These are phyloP conservation scores for Anableps anableps DNA, from an alignment of 2,797 vertebrate genomes.

Conservation along the genomic window DNA sequence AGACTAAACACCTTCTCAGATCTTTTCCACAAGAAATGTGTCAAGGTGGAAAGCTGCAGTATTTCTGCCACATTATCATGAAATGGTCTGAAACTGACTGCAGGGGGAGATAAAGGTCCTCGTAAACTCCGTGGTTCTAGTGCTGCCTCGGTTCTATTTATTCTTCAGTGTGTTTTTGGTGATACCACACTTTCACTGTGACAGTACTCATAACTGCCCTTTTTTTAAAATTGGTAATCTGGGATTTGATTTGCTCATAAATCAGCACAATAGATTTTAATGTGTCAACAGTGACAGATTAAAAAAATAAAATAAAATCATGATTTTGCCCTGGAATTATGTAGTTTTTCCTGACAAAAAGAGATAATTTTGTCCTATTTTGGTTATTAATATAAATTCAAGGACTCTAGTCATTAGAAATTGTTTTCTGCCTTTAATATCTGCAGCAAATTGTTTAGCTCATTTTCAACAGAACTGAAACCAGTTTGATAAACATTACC, in stretches of 20 bases:
- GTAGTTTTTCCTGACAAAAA: background rate
- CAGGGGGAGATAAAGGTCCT: conserved; percentile 61
- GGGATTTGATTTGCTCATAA: background rate
- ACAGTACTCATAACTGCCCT: background rate
- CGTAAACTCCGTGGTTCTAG: background rate
- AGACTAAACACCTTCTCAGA: background rate
- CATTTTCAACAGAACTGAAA: background rate
- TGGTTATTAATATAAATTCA: background rate
- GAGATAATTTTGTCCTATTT: background rate
- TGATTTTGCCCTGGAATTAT: background rate
- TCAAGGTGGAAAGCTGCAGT: background rate
- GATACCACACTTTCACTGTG: background rate
- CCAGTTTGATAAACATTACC: background rate
- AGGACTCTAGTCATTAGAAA: background rate
- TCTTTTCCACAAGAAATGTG: background rate
- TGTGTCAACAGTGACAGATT: background rate
- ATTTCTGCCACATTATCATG: background rate
- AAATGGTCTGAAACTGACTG: conserved; percentile 35
- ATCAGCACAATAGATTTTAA: background rate
- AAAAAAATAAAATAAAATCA: background rate
- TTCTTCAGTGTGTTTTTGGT: background rate
- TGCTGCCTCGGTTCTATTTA: background rate
- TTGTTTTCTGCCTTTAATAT: background rate
- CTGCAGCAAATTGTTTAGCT: background rate
- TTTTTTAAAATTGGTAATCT: background rate